phyloP scores from a whole-genome alignment of 2,888 invertebrate species.

The Thysanoteuthis rhombus region DNA sequence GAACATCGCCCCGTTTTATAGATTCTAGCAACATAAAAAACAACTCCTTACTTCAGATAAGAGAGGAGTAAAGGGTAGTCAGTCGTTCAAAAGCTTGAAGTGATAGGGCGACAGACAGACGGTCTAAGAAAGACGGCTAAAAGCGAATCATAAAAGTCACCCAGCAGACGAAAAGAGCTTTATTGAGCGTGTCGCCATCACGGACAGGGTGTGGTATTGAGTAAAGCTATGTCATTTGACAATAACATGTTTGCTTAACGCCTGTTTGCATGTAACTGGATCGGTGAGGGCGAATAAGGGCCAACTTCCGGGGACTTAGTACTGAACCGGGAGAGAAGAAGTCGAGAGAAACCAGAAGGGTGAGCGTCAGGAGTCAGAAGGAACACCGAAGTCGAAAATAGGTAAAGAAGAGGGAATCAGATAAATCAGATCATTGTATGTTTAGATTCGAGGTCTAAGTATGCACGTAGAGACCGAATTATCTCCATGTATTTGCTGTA shows the following conservation, averaged over 20 bases:
- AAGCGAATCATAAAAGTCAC: background rate
- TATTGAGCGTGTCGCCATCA: background rate
- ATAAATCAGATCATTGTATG: no score
- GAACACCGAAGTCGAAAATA: no score
- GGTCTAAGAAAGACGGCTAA: background rate
- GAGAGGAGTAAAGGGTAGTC: no score
- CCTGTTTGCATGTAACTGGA: background rate
- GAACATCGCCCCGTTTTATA: no score
- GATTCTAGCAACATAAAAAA: no score
- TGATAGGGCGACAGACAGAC: background rate
- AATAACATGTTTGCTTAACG: background rate
- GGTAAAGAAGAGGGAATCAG: no score
- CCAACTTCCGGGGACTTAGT: background rate
- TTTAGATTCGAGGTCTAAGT: no score
- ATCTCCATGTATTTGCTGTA: no score
- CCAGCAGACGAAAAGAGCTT: background rate
- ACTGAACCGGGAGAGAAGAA: background rate
- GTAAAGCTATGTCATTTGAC: background rate
- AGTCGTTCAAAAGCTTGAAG: no score
- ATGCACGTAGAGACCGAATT: no score
- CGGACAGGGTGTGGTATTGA: background rate
- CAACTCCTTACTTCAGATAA: no score
- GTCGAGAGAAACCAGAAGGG: background rate
- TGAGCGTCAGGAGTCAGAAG: no score
- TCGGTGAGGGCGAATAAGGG: background rate